Conservation (phyloP, 92 coral and sea anemone genomes). For the Micromussa lordhowensis region DNA sequence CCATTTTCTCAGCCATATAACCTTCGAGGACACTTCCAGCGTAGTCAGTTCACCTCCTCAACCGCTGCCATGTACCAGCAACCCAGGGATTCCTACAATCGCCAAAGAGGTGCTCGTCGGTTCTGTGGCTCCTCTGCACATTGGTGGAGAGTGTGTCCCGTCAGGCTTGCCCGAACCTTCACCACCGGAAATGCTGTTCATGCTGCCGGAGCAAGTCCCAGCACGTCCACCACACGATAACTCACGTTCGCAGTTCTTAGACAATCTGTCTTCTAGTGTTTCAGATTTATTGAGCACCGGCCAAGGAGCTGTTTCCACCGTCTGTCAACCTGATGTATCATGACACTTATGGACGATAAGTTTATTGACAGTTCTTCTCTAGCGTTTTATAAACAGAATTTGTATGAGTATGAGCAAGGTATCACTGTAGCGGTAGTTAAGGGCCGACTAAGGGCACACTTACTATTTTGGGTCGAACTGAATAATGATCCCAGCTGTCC, state of each 20-base stretch:
- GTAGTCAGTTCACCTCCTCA: not conserved
- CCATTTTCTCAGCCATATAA: constrained; percentile 7
- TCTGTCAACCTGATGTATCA: too few species aligned
- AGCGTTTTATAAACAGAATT: too few species aligned
- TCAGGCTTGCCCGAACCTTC: not conserved
- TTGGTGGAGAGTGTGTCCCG: constrained; percentile 25
- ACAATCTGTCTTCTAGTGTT: too few species aligned
- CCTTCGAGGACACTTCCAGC: not conserved
- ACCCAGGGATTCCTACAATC: not conserved
- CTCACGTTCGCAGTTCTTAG: too few species aligned
- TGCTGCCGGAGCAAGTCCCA: not conserved
- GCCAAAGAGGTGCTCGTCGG: not conserved
- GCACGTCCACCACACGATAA: too few species aligned
- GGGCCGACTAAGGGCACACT: constrained; percentile 35
- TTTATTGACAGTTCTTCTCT: too few species aligned
- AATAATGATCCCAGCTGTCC: too few species aligned
- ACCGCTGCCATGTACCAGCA: not conserved
- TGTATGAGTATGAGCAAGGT: constrained; percentile 44
- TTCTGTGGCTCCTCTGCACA: constrained; percentile 20
- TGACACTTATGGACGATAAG: too few species aligned
- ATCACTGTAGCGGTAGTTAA: constrained; percentile 34
- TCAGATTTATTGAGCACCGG: not conserved
- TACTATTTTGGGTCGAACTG: constrained; percentile 31
- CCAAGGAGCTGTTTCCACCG: too few species aligned
- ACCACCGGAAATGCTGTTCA: not conserved